These are phyloP conservation scores for Euproctis similis DNA, from an alignment of 2,888 invertebrate species.

Conservation along the genomic window DNA sequence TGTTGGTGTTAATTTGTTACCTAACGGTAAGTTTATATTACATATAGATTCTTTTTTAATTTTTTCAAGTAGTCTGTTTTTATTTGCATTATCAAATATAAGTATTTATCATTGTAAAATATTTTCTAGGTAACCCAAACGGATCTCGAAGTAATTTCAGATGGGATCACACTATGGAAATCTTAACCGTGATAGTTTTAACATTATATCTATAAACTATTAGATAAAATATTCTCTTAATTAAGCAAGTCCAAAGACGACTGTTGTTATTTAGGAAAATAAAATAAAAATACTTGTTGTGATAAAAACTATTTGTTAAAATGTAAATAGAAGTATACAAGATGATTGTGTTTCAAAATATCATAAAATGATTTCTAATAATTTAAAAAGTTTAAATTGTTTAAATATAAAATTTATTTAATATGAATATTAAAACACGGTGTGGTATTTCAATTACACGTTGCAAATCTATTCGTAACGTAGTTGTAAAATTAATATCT, in stretches of 20 bases:
- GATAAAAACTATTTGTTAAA: conserved; percentile 57
- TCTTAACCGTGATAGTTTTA: conserved; percentile 47
- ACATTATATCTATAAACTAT: conserved; percentile 30
- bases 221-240: conserved; percentile 29
- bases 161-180: conserved; percentile 60
- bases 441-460: too few species aligned
- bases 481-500: too few species aligned
- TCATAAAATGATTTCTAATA: conserved; percentile 41
- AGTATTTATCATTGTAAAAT: conserved; percentile 56
- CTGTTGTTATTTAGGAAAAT: conserved; percentile 62
- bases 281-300: conserved; percentile 48
- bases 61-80: conserved; percentile 17
- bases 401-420: conserved; percentile 4
- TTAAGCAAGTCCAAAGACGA: conserved; percentile 57
- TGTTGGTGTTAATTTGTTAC: conserved; percentile 63
- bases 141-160: conserved; percentile 65
- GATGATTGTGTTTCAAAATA: conserved; percentile 39
- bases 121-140: conserved; percentile 74
- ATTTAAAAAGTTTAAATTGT: conserved; percentile 12
- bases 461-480: too few species aligned
- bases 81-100: conserved; percentile 24
- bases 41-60: conserved; percentile 21
- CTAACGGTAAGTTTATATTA: conserved; percentile 56
- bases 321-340: conserved; percentile 50
- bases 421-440: too few species aligned